These are phyloP conservation scores for Chrysolina oricalcia DNA, from an alignment of 2,888 invertebrate species.

Conservation along the genomic window DNA sequence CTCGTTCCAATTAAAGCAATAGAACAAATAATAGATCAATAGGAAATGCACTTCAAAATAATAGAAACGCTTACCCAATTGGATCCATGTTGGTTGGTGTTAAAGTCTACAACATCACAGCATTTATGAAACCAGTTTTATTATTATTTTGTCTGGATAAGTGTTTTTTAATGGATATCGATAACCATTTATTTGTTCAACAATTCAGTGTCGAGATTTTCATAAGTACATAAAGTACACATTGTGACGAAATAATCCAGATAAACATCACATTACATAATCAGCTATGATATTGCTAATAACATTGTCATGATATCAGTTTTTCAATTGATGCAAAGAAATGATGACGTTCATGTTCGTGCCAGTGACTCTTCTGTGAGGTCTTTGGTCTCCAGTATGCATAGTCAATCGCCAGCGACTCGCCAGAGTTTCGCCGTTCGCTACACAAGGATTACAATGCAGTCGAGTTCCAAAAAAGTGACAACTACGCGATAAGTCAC, in stretches of 20 bases:
- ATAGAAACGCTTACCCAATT: neutral
- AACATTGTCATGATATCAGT: neutral
- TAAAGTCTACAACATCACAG: neutral
- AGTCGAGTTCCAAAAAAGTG: no score
- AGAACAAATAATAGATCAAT: no score
- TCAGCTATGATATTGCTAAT: neutral
- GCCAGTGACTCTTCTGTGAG: no score
- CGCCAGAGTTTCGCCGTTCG: no score
- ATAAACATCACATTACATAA: neutral
- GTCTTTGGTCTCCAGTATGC: no score
- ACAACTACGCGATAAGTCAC: no score
- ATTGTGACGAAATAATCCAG: neutral
- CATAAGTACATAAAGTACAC: neutral
- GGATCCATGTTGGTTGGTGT: slow-evolving; percentile 9
- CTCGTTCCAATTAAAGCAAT: no score
- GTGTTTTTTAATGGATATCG: neutral
- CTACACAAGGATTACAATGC: no score
- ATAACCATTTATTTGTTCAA: neutral
- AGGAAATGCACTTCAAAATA: neutral
- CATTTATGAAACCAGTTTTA: neutral
- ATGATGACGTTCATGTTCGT: no score
- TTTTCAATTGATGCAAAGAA: no score
- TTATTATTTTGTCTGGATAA: neutral
- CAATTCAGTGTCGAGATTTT: neutral
- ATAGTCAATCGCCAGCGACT: no score